These are phyloP conservation scores for Bufotes viridis DNA, from an alignment of 2,797 vertebrate species.

Conservation along the genomic window DNA sequence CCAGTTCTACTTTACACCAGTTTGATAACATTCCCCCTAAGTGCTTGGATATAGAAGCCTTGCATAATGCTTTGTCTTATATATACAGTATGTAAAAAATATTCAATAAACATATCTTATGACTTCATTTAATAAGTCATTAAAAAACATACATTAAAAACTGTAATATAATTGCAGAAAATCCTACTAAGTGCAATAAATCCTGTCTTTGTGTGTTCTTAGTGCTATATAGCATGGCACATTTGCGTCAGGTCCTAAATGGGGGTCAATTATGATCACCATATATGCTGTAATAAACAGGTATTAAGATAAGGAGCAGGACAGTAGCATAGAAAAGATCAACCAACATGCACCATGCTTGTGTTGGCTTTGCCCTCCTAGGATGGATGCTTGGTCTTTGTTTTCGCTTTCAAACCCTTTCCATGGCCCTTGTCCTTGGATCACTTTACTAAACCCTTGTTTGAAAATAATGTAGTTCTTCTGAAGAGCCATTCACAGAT, in stretches of 20 bases:
- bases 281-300: background rate
- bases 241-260: background rate
- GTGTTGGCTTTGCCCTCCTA: background rate
- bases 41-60: background rate
- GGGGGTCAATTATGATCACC: background rate
- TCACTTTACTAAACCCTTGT: background rate
- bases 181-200: background rate
- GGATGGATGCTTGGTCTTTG: background rate
- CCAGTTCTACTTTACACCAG: too few relatives aligned
- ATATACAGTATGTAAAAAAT: background rate
- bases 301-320: background rate
- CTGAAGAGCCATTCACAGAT: background rate
- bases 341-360: background rate
- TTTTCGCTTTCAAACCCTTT: background rate
- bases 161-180: background rate
- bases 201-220: background rate
- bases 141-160: background rate
- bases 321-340: background rate
- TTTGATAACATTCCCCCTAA: background rate
- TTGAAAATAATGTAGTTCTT: background rate
- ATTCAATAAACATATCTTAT: conserved; percentile 3
- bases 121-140: background rate
- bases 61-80: background rate
- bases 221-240: background rate
- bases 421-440: background rate